Base-by-base conservation (phyloP, 2,888 invertebrate species). In the Pherbina coryleti region DNA sequence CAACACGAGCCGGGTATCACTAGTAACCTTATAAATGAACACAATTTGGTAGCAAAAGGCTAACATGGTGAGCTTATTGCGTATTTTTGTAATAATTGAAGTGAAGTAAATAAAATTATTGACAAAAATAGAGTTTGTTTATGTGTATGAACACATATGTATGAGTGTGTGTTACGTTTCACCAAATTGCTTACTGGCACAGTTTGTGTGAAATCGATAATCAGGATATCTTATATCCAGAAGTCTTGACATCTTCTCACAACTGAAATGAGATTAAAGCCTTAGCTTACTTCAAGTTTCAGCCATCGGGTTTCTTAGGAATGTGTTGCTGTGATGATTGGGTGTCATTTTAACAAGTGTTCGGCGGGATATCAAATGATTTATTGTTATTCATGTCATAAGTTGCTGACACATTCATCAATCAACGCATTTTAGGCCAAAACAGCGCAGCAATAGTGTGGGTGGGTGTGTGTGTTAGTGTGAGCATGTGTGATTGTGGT, bases 381-480 rank as follows among this genome's bases (percentile, higher is more conserved):
- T 88, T 87, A 87, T 88, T 86, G 88, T 88, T 87, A 88, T 88
- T 86, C 86, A 84, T 87, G 87, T 88, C 87, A 88, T 86, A 87
- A 88, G 88, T 86, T 87, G 85, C 82, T 87, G 87, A 87, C 88
- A 86, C 80, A 85, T 86, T 88, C 88, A 87, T 88, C 87, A 88
- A 88, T 88, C 87, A 88, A 84, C 83, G 82, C 80, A 84, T 84
- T 83, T 84, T 84, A 86, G 83, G 82, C 83, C 70, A 73, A 72
- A 66, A 28, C 44, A 53, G 9, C 28, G n/a, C 9, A 5, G 11
- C 17, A 25, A 49, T 9, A 44, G 17, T 9, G 44, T 37, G 49
- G 4, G 37, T 67, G 44, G 19, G 37, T 0, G 64, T 37, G 67
- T 9, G 28, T 49, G 28, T 28, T 2, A 5, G 69, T 69, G 69